These are phyloP conservation scores for Contarinia nasturtii DNA, from an alignment of 1,140 invertebrate species.

Conservation along the genomic window DNA sequence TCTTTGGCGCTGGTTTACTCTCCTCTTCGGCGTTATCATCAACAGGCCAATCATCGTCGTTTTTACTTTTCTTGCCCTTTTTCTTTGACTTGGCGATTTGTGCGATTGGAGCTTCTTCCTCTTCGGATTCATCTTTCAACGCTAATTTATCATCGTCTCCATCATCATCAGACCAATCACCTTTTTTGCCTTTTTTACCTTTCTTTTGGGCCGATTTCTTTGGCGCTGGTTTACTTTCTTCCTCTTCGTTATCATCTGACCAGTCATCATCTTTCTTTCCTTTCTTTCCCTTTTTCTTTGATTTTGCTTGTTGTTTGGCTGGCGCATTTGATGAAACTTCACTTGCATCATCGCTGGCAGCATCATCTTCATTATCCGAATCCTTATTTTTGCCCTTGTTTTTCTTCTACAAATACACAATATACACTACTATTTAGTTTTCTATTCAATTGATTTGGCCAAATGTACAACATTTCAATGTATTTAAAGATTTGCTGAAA, in stretches of 20 bases:
- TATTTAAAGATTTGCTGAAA: no score
- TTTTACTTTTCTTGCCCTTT: slow-evolving; percentile 1
- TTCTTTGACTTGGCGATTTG: slow-evolving; percentile 1
- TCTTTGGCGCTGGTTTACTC: slow-evolving; percentile 8
- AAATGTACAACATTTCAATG: no score
- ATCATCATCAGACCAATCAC: slow-evolving; percentile 21
- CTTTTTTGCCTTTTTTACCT: slow-evolving; percentile 21
- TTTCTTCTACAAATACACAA: slow-evolving; percentile 2
- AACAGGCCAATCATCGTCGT: slow-evolving; percentile 5
- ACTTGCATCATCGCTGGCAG: slow-evolving; percentile 18
- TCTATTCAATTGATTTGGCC: no score
- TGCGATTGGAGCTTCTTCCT: slow-evolving; percentile 11
- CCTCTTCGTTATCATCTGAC: slow-evolving; percentile 9
- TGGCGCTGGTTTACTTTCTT: slow-evolving; percentile 7
- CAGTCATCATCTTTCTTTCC: slow-evolving; percentile 6
- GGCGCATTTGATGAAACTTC: slow-evolving; percentile 20
- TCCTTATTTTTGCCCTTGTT: slow-evolving; percentile 6
- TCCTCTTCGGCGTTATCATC: slow-evolving; percentile 10
- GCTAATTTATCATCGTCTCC: slow-evolving; percentile 19
- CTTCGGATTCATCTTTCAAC: slow-evolving; percentile 14
- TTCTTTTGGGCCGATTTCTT: slow-evolving; percentile 12
- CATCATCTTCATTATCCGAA: slow-evolving; percentile 28
- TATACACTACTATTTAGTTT: no score
- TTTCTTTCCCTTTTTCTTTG: slow-evolving; percentile 13
- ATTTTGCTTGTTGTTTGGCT: slow-evolving; percentile 16